Evolutionary conservation across 2,888 invertebrate genomes (phyloP).

Genomic region (Nephrotoma appendiculata): DNA sequence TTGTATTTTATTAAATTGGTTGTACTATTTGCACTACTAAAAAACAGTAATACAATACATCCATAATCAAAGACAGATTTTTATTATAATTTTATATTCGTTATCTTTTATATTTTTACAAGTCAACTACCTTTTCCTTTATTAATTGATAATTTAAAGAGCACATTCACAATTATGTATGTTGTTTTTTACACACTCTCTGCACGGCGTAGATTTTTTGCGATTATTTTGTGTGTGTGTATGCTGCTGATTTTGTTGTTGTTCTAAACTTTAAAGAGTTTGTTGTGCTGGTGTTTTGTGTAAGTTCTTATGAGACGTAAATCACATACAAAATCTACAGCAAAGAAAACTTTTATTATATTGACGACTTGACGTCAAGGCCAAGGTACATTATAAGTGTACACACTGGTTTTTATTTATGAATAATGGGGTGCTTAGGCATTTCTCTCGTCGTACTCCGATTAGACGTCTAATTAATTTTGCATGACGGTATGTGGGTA

Average conservation of each 20-base stretch:
- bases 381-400: not conserved
- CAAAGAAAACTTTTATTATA: not conserved
- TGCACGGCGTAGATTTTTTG: not conserved
- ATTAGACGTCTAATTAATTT: not conserved
- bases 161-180: not conserved
- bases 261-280: not conserved
- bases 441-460: not conserved
- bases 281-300: not conserved
- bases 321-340: not conserved
- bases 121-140: constrained; percentile 2
- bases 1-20: not conserved
- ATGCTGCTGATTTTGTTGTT: not conserved
- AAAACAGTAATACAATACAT: not conserved
- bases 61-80: not conserved
- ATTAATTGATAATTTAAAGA: not conserved
- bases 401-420: not conserved
- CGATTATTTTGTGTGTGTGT: not conserved
- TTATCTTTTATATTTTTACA: not conserved
- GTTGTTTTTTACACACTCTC: not conserved
- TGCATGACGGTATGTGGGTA: not conserved
- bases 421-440: not conserved
- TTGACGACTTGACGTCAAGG: constrained; percentile 4
- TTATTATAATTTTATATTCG: not conserved
- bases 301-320: not conserved
- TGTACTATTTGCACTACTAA: not conserved